phyloP scores from a whole-genome alignment of 2,113 vertebrate species.

The Sinosuthora webbiana region DNA sequence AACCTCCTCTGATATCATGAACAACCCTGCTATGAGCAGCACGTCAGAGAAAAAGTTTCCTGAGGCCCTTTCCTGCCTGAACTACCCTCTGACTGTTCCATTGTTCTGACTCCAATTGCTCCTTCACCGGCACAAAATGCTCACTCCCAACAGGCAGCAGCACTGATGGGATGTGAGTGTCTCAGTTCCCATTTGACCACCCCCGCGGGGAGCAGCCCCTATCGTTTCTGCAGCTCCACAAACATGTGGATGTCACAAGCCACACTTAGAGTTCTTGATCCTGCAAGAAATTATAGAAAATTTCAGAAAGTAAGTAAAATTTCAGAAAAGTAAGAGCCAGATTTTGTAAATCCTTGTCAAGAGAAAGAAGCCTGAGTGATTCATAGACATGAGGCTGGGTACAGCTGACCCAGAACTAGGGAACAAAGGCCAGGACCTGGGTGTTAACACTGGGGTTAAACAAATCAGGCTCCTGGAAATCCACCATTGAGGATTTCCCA shows the following conservation, averaged over 20 bases:
- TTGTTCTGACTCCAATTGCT: background rate
- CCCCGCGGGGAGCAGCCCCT: background rate
- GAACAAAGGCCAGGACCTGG: background rate
- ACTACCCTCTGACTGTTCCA: background rate
- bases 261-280: background rate
- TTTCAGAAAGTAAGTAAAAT: too few relatives aligned
- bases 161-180: background rate
- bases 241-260: background rate
- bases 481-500: background rate
- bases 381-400: background rate
- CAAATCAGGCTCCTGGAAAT: background rate
- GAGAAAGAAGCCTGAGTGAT: background rate
- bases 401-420: background rate
- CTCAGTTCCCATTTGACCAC: background rate
- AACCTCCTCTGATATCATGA: background rate
- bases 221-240: background rate
- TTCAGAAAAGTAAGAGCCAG: background rate
- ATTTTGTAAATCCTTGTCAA: background rate
- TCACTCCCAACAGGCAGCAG: background rate
- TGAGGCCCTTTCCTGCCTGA: background rate
- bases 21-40: background rate
- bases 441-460: background rate
- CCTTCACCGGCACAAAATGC: background rate
- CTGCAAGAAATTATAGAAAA: background rate
- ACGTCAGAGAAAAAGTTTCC: background rate